Evolutionary conservation across 2,888 invertebrate genomes (phyloP).

Genomic region (Anaspis maculata): DNA sequence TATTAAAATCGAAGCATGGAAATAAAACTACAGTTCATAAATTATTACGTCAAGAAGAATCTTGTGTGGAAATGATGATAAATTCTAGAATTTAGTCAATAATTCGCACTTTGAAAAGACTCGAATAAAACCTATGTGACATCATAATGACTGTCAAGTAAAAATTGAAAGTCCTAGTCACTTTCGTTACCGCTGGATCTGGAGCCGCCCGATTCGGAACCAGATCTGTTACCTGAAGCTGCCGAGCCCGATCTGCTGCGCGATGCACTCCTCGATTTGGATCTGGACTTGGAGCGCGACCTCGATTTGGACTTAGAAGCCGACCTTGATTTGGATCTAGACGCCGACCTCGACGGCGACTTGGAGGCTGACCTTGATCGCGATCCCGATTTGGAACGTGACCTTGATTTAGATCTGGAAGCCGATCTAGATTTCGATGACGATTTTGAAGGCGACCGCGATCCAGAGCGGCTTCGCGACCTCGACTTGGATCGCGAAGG

Average conservation of each 20-base stretch:
- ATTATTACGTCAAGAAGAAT: no score
- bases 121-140: no score
- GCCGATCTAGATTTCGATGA: conserved; percentile 35
- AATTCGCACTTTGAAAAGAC: no score
- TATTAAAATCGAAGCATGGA: no score
- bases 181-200: conserved; percentile 23
- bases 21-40: no score
- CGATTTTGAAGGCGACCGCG: conserved; percentile 32
- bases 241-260: conserved; percentile 28
- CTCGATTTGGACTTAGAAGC: conserved; percentile 29
- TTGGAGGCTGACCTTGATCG: conserved; percentile 31
- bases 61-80: no score
- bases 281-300: conserved; percentile 31
- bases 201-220: conserved; percentile 24
- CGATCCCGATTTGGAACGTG: conserved; percentile 34
- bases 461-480: conserved; percentile 28
- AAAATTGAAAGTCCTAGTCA: conserved; percentile 18
- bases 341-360: conserved; percentile 33
- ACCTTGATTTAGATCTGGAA: conserved; percentile 32
- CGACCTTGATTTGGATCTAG: conserved; percentile 36
- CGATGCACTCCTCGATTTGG: conserved; percentile 34
- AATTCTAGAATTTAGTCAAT: no score
- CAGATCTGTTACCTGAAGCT: conserved; percentile 32
- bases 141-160: no score
- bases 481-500: conserved; percentile 15